Conservation (phyloP, 2,888 invertebrate genomes). For the Cephus sareptanus region DNA sequence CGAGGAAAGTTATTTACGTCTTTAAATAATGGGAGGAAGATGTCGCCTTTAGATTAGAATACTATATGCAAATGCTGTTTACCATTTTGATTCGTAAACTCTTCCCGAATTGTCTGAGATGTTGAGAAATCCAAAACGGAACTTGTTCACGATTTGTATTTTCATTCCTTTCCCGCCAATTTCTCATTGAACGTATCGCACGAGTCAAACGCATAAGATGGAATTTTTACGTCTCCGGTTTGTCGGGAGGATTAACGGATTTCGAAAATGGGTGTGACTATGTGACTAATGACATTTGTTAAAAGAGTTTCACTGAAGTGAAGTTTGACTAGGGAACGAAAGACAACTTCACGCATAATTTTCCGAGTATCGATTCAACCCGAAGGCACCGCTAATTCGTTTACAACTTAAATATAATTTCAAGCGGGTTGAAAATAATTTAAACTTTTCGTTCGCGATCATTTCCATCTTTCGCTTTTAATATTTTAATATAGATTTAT, state of each 20-base stretch:
- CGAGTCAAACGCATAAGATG: not conserved
- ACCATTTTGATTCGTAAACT: not conserved
- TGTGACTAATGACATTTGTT: not conserved
- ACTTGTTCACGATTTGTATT: not conserved
- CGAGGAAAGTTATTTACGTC: not conserved
- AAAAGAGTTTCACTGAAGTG: not conserved
- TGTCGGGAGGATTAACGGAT: not conserved
- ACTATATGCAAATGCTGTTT: not conserved
- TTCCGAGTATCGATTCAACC: not conserved
- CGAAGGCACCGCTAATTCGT: not conserved
- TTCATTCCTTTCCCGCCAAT: not conserved
- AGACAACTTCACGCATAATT: not conserved
- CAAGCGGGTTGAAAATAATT: not conserved
- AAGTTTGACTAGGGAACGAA: not conserved
- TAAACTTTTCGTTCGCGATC: not conserved
- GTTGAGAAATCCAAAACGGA: not conserved
- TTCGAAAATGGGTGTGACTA: not conserved
- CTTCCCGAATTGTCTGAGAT: not conserved
- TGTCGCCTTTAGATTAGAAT: not conserved
- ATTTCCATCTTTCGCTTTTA: not conserved
- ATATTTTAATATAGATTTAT: too few species aligned
- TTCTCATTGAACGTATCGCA: not conserved
- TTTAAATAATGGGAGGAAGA: not conserved
- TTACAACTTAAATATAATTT: not conserved
- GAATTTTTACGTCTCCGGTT: not conserved